Evolutionary conservation across 2,797 vertebrate genomes (phyloP).

Genomic region (Crocidura indochinensis): DNA sequence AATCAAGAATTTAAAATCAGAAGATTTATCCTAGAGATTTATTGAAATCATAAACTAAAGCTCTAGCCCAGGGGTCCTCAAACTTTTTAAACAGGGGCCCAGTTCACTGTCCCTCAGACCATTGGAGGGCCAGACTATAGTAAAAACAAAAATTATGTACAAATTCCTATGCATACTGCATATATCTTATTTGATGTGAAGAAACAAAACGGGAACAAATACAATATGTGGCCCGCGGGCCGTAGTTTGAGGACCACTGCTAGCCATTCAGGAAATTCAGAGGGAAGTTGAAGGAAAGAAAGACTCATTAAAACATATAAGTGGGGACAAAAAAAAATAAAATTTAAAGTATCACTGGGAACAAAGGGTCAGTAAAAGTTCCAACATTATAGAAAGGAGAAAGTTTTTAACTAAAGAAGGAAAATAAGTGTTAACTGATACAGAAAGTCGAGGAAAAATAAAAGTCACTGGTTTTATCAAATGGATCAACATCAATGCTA

Average conservation of each 20-base stretch:
- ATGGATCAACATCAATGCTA: neutral
- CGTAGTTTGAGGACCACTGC: too few relatives aligned
- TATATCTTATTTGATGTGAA: too few relatives aligned
- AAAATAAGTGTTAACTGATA: slow-evolving; percentile 21
- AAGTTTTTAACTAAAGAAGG: slow-evolving; percentile 22
- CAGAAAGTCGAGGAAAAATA: slow-evolving; percentile 32
- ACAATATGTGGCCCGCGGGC: too few relatives aligned
- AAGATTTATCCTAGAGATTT: neutral
- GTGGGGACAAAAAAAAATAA: slow-evolving; percentile 44
- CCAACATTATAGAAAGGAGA: slow-evolving; percentile 29
- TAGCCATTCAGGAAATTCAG: neutral
- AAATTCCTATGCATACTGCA: too few relatives aligned
- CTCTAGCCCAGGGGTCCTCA: too few relatives aligned
- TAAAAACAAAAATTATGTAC: too few relatives aligned
- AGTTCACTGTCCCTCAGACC: too few relatives aligned
- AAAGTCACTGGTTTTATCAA: slow-evolving; percentile 43
- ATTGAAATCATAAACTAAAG: slow-evolving; percentile 39
- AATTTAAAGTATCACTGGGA: slow-evolving; percentile 21
- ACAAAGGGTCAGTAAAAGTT: slow-evolving; percentile 23
- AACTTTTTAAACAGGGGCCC: too few relatives aligned
- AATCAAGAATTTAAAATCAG: slow-evolving; percentile 31
- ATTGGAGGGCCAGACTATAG: too few relatives aligned
- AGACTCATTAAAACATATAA: neutral
- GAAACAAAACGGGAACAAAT: too few relatives aligned
- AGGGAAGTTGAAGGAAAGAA: neutral